These are phyloP conservation scores for Notolabrus celidotus DNA, from an alignment of 2,797 vertebrate species.

Conservation along the genomic window DNA sequence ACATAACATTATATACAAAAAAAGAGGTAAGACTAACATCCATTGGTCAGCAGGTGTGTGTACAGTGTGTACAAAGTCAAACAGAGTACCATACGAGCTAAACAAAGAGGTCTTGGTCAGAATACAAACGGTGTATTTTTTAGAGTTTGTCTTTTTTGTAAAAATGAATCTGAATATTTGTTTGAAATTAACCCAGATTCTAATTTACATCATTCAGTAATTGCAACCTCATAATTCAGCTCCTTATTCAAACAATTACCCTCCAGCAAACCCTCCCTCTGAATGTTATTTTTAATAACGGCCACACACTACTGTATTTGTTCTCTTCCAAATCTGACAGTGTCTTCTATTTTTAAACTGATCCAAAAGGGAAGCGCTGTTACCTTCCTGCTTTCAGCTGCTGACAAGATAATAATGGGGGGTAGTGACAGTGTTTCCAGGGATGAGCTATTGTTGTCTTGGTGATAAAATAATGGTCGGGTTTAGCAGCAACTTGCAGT, in stretches of 20 bases:
- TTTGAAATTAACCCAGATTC: neutral
- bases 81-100: too few species aligned
- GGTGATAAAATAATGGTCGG: slow-evolving; percentile 65
- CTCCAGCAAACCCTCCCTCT: neutral
- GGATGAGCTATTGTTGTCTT: slow-evolving; percentile 61
- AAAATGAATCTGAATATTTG: neutral
- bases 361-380: slow-evolving; percentile 51
- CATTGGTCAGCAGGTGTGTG: too few species aligned
- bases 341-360: slow-evolving; percentile 51
- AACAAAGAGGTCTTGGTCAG: neutral
- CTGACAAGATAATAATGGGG: slow-evolving; percentile 75
- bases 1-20: too few species aligned
- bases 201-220: neutral
- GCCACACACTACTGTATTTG: slow-evolving; percentile 10
- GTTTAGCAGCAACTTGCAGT: slow-evolving; percentile 37
- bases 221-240: slow-evolving; percentile 17
- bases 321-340: slow-evolving; percentile 30
- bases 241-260: slow-evolving; percentile 17
- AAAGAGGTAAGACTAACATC: too few species aligned
- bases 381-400: slow-evolving; percentile 56
- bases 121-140: neutral
- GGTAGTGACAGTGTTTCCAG: slow-evolving; percentile 58
- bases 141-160: too few species aligned
- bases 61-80: too few species aligned
- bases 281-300: slow-evolving; percentile 27